Base-by-base conservation (phyloP, 2,797 vertebrate species). In the Coilia nasus region DNA sequence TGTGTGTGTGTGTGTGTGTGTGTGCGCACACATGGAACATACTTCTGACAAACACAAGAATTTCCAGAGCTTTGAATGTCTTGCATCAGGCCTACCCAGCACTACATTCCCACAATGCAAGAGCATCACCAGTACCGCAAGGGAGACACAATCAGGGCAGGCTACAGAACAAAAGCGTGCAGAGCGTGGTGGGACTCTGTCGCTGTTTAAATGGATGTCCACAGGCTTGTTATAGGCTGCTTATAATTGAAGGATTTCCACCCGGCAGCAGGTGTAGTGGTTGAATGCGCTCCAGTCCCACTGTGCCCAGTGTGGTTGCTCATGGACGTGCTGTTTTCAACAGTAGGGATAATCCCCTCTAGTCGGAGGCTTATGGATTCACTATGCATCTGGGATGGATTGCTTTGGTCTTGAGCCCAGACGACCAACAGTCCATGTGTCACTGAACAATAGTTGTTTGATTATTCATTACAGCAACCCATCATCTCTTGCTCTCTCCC, bases 401-500 rank as follows among this genome's bases (percentile, higher is more conserved):
- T 78, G 35, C 71, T 44, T 78, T 78, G 71, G 71, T 78, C 71
- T 78, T 41, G 15, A 78, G 71, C 71, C 31, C 35, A 78, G 71
- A 21, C 31, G 71, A 78, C 35, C 28, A 35, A 75, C 31, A 15
- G 6, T 44, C 35, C 71, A 41, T 78, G 67, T 75, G 71, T 21
- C 41, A 31, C 14, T 19, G 19, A 78, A 41, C 71, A 41, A 41
- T 44, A 78, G 71, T 41, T 78, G 71, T 78, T 78, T 78, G 71
- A 78, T 6, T n/a, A 44, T 78, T 78, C 71, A 35, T 71, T 71
- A 35, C 28, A 71, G 64, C 64, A 78, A 44, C 71, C 35, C 35
- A 78, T 78, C 71, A 78, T 56, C 71, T 87, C 81, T 64, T 78
- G 85, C 83, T 64, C 59, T 31, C 60, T 83, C 56, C 41, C 82